Base-by-base conservation (phyloP, 92 coral and sea anemone genomes). In the Virgularia gustaviana region DNA sequence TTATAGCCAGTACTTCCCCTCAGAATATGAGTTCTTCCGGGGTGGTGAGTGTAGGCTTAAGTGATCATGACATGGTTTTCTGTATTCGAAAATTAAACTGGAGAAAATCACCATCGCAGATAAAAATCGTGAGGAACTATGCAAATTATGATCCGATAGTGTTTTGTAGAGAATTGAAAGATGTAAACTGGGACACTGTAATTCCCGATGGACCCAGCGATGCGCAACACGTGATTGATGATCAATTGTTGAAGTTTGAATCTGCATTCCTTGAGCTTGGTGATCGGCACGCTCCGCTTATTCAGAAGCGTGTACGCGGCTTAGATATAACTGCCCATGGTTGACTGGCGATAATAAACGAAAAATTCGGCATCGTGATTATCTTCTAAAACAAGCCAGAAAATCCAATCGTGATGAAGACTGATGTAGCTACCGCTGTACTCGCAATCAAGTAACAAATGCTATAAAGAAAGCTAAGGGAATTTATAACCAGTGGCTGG, bases 231-330 rank as follows among this genome's bases (percentile, higher is more conserved):
- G 74, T 18, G 18, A 33, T 71, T 33, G 43, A 71, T 19, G 65
- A 19, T 9, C 29, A 49, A 36, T 75, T 71, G 80, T 31, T 22
- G 19, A 34, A 47, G 18, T 75, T 61, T 49, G n/a, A 51, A 35
- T 32, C 70, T 44, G 49, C 28, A 29, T 59, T 45, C 36, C 35
- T 75, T 63, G 13, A 37, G 30, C 44, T 47, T 34, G 71, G 58
- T 16, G 80, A 73, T 57, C 79, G n/a, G 9, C 79, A 73, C 57
- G 79, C 79, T 15, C 70, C 79, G 24, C 11, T 73, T 6, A 73
- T 73, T 31, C 57, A 73, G 28, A 73, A 73, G 38, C 37, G 49
- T 41, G 72, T 42, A 6, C 72, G n/a, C n/a, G n/a, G n/a, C n/a
- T n/a, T n/a, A n/a, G n/a, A n/a, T n/a, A n/a, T n/a, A n/a, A n/a